Conservation (phyloP, 2,797 vertebrate genomes). For the Melanotaenia boesemani region DNA sequence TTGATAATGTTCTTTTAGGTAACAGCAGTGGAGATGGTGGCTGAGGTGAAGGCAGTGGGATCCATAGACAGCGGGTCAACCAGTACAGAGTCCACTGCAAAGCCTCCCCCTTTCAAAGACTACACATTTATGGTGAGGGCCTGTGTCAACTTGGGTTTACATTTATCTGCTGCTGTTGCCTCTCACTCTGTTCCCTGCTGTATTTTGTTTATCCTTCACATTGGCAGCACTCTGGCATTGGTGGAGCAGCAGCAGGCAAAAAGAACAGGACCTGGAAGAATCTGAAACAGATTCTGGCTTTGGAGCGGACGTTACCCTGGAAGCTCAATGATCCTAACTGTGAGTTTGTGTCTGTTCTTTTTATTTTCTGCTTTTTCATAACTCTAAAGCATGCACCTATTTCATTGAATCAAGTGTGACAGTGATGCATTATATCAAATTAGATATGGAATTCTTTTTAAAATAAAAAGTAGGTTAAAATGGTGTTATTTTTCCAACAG, state of each 20-base stretch:
- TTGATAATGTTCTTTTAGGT: constrained; percentile 68
- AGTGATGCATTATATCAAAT: background rate
- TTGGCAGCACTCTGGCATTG: constrained; percentile 94
- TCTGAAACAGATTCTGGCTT: constrained; percentile 96
- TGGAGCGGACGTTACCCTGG: constrained; percentile 96
- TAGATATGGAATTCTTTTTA: too few relatives aligned
- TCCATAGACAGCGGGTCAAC: constrained; percentile 78
- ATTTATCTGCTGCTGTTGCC: background rate
- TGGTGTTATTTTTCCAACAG: background rate
- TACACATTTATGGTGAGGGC: constrained; percentile 89
- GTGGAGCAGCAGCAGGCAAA: constrained; percentile 96
- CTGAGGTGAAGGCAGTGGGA: constrained; percentile 83
- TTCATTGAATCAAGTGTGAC: background rate
- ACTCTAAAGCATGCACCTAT: background rate
- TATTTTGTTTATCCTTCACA: background rate
- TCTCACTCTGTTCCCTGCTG: background rate
- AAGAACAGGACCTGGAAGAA: constrained; percentile 99
- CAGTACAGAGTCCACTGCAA: constrained; percentile 82
- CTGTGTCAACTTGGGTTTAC: background rate
- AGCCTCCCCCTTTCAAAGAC: constrained; percentile 92
- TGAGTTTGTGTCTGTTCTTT: constrained; percentile 77
- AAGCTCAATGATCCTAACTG: constrained; percentile 95
- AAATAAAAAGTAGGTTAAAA: background rate
- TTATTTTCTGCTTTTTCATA: background rate
- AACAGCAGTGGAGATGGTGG: constrained; percentile 75